Base-by-base conservation (phyloP, 2,113 vertebrate species). In the Lamprologus tigripictilis region DNA sequence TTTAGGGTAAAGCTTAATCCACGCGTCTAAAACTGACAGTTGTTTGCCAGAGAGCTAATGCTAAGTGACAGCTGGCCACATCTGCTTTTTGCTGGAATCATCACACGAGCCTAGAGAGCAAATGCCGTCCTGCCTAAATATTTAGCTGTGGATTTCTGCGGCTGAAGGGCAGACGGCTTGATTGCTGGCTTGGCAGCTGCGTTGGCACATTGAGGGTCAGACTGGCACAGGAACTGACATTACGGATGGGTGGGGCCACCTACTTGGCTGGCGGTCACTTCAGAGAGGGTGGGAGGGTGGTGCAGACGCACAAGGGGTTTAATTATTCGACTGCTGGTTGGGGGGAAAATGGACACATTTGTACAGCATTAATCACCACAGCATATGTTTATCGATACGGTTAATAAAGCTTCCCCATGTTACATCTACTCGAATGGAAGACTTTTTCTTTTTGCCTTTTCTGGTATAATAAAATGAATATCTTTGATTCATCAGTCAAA, bases 1-100 rank as follows among this genome's bases (percentile, higher is more conserved):
- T 86, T 45, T 9, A 13, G 17, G 12, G 19, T 31, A 45, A 89
- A 57, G 53, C 19, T 78, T 51, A 86, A 84, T 84, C 71, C 80
- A 87, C 21, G 61, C 84, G 76, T 84, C 80, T 49, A 80, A 88
- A 90, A 79, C 28, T 35, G 80, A 80, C 73, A 78, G 86, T 83
- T 91, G 33, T 82, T 23, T 80, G 45, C 79, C 23, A 6, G 10
- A 61, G 37, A 82, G 84, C 85, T 90, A 63, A 90, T 87, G 83
- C 83, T 85, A 68, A 85, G 79, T 83, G 86, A 91, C 91, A 89
- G 79, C 86, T 82, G 78, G 86, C 55, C 76, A 82, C 90, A 91
- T 95, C 91, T 92, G 91, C 85, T 66, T 87, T 94, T 90, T 88
- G 78, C 86, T 85, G 84, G 85, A 89, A 53, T 79, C 83, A 78